Percentiles rank a stretch among this genome's conserved stretches.
phyloP scores from a whole-genome alignment of 2,797 vertebrate species.

The Diglossa cyanea region DNA sequence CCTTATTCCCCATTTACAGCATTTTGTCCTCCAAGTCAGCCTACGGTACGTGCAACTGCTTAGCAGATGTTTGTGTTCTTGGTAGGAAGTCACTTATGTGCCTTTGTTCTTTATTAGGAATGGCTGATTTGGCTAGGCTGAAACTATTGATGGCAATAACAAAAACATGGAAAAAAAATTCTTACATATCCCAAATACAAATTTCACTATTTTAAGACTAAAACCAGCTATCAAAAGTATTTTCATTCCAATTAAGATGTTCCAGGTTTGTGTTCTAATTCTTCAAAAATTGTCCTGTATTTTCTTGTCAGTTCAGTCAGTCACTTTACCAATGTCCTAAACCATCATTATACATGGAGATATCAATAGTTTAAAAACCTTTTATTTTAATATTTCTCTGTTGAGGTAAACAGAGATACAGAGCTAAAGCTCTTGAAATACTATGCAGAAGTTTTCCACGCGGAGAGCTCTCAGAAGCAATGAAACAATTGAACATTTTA shows the following conservation, averaged over 20 bases:
- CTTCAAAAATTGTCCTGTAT: background rate
- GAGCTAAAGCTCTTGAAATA: background rate
- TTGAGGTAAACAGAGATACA: background rate
- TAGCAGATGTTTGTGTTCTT: background rate
- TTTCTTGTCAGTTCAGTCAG: background rate
- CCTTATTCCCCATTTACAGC: background rate
- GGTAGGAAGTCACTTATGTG: background rate
- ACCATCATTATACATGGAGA: rapidly evolving
- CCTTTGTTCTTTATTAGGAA: background rate
- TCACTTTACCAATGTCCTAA: background rate
- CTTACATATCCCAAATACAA: background rate
- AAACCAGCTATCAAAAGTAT: background rate
- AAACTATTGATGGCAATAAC: background rate
- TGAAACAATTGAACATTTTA: background rate
- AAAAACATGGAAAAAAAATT: background rate
- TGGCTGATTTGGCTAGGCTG: background rate
- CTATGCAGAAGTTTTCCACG: rapidly evolving
- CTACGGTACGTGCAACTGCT: background rate
- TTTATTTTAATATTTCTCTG: background rate
- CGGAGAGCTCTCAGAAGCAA: background rate
- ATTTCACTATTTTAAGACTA: background rate
- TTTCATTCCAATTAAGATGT: background rate
- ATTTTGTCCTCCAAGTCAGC: background rate
- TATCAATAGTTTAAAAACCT: background rate
- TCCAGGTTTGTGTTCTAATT: background rate